Conservation (phyloP, 2,888 invertebrate genomes). For the Micropterix aruncella region DNA sequence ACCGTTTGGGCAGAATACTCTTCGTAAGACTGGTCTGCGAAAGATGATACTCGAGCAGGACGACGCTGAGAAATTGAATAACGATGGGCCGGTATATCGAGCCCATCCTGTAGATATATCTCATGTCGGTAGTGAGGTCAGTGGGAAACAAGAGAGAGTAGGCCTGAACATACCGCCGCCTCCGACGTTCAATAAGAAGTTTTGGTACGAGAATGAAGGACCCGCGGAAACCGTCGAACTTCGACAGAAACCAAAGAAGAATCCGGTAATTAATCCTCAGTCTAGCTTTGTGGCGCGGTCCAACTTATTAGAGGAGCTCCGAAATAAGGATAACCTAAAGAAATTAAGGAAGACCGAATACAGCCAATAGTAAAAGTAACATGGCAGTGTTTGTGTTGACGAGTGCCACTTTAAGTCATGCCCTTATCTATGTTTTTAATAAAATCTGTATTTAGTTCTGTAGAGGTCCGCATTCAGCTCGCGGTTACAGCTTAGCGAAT, state of each 20-base stretch:
- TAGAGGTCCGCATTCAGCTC: too few relatives aligned
- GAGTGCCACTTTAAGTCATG: not conserved
- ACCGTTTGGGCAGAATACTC: not conserved
- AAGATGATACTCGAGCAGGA: not conserved
- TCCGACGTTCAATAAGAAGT: too few relatives aligned
- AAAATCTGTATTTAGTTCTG: too few relatives aligned
- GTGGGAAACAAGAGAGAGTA: too few relatives aligned
- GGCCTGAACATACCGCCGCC: too few relatives aligned
- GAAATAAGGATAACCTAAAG: not conserved
- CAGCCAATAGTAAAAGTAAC: not conserved
- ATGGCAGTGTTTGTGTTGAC: not conserved
- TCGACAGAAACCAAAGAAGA: not conserved
- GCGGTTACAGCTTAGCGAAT: too few relatives aligned
- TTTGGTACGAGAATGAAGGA: too few relatives aligned
- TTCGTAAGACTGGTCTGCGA: not conserved
- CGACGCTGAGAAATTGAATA: not conserved
- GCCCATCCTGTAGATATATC: too few relatives aligned
- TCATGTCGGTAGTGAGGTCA: too few relatives aligned
- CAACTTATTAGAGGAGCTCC: not conserved
- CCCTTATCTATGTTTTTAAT: not conserved
- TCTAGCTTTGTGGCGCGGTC: not conserved
- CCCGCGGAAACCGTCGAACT: too few relatives aligned
- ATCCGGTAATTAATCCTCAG: not conserved
- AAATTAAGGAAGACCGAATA: not conserved
- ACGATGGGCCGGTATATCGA: not conserved